Conservation (phyloP, 92 coral and sea anemone genomes). For the Parazoanthus swiftii region DNA sequence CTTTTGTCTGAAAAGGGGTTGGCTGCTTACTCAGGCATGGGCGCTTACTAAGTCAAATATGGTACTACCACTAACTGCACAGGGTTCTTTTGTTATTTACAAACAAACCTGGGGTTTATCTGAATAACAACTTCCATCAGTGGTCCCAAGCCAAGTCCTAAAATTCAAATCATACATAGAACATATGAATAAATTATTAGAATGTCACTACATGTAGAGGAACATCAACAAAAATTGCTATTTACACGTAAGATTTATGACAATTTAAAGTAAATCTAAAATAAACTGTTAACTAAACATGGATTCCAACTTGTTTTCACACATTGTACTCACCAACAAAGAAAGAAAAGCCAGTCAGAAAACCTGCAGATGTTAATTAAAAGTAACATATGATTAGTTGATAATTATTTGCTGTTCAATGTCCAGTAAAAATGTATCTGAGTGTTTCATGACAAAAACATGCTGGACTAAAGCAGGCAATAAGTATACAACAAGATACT, state of each 20-base stretch:
- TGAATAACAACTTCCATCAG: conserved; percentile 85
- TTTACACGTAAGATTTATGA: no score
- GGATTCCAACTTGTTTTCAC: no score
- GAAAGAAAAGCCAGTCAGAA: conserved; percentile 40
- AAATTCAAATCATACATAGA: background rate
- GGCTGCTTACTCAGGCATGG: no score
- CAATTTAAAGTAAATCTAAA: no score
- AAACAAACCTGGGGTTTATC: conserved; percentile 84
- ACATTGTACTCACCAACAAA: conserved; percentile 30
- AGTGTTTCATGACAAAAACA: background rate
- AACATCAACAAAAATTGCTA: no score
- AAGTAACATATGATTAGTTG: background rate
- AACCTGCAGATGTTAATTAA: conserved; percentile 7
- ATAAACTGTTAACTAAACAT: no score
- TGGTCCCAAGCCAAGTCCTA: conserved; percentile 96
- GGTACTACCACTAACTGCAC: background rate
- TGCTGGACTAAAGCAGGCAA: no score
- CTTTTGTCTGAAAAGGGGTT: no score
- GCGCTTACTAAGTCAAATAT: no score
- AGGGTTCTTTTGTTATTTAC: background rate
- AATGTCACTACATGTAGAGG: background rate
- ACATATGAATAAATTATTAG: background rate
- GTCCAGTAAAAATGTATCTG: background rate
- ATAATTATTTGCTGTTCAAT: background rate
- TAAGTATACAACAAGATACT: no score